Percentiles rank a stretch among this genome's conserved stretches.
Evolutionary conservation across 1,140 invertebrate species (phyloP).

Genomic region (Triops longicaudatus): DNA sequence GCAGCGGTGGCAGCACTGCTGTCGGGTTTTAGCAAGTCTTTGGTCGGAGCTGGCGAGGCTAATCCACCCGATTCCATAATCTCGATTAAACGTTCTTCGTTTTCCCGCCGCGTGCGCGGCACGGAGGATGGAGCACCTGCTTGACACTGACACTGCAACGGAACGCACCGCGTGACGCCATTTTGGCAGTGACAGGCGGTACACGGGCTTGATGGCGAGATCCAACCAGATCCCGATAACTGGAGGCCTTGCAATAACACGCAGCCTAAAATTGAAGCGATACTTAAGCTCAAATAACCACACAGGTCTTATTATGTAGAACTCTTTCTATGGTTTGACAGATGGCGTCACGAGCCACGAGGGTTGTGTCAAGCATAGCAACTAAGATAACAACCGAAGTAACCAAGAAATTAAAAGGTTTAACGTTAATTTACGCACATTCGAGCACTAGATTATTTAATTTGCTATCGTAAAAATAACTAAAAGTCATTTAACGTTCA

Average conservation of each 20-base stretch:
- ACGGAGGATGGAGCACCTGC: conserved; percentile 29
- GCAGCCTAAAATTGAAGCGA: not conserved
- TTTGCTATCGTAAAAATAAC: too few species aligned
- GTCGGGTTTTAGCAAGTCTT: not conserved
- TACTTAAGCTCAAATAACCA: not conserved
- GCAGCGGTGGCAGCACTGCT: not conserved
- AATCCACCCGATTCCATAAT: not conserved
- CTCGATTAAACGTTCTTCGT: not conserved
- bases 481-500: too few species aligned
- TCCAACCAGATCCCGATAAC: conserved; percentile 29
- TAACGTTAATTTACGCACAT: too few species aligned
- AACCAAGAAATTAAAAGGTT: too few species aligned
- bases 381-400: too few species aligned
- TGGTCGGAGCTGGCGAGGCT: not conserved
- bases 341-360: too few species aligned
- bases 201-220: conserved; percentile 44
- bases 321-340: too few species aligned
- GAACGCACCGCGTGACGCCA: conserved; percentile 55
- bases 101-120: not conserved
- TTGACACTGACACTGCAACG: conserved; percentile 52
- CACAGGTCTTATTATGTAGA: too few species aligned
- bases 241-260: conserved; percentile 11
- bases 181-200: conserved; percentile 50
- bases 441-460: too few species aligned
- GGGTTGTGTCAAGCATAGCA: too few species aligned